These are phyloP conservation scores for Druon quercuslanigerum DNA, from an alignment of 1,140 invertebrate species.

Conservation along the genomic window DNA sequence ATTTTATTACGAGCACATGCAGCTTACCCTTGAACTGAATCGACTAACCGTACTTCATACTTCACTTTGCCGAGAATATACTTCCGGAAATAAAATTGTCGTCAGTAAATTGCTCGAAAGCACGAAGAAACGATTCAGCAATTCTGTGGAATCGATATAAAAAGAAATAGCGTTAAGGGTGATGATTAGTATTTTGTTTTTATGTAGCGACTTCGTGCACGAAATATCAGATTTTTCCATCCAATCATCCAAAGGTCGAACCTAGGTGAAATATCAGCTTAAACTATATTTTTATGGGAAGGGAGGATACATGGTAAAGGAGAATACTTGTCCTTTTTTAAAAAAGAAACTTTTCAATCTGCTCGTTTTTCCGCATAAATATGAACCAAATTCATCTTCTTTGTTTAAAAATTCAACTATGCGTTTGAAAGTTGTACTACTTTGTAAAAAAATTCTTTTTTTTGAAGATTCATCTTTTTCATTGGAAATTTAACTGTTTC, in stretches of 20 bases:
- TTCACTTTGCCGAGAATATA: background rate
- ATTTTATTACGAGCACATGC: slow-evolving; percentile 22
- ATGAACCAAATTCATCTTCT: too few relatives aligned
- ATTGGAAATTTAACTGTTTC: too few relatives aligned
- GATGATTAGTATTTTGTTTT: background rate
- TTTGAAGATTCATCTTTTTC: too few relatives aligned
- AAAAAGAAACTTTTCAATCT: too few relatives aligned
- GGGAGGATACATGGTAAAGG: background rate
- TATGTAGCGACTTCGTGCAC: background rate
- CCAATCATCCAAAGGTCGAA: background rate
- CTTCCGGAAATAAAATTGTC: slow-evolving; percentile 11
- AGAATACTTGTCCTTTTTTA: background rate
- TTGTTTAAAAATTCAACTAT: too few relatives aligned
- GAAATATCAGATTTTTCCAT: background rate
- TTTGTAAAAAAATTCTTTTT: too few relatives aligned
- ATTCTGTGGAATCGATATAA: too few relatives aligned
- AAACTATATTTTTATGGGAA: background rate
- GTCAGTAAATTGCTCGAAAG: background rate
- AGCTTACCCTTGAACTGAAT: slow-evolving; percentile 47
- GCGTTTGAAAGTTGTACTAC: too few relatives aligned
- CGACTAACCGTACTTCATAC: slow-evolving; percentile 15
- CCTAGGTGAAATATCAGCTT: background rate
- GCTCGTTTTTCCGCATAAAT: too few relatives aligned
- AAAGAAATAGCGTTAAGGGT: background rate
- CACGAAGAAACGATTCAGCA: too few relatives aligned